These are phyloP conservation scores for Ctenochaetus hawaiiensis DNA, from an alignment of 2,797 vertebrate species.

Conservation along the genomic window DNA sequence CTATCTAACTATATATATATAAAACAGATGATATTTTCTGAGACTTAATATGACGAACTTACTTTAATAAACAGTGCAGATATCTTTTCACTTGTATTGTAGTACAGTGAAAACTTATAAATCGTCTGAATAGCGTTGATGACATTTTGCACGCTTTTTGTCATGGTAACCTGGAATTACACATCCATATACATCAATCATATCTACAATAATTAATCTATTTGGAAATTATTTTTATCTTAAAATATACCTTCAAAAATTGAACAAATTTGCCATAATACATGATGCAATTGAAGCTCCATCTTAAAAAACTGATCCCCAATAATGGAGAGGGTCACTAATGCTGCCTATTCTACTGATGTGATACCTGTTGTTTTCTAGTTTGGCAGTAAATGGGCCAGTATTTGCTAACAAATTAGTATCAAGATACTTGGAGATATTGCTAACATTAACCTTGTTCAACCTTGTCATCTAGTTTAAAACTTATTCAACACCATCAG, in stretches of 20 bases:
- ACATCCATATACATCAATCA: constrained; percentile 15
- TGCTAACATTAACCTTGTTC: neutral
- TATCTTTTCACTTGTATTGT: constrained; percentile 88
- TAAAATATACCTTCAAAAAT: no score
- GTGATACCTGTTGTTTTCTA: neutral
- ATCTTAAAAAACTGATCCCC: no score
- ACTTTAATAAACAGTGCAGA: constrained; percentile 88
- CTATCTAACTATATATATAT: no score
- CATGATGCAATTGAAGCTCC: no score
- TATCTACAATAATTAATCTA: no score
- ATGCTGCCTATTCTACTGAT: no score
- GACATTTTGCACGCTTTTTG: constrained; percentile 84
- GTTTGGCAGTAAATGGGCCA: neutral
- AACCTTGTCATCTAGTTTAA: neutral
- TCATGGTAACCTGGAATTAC: constrained; percentile 85
- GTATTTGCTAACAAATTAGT: neutral
- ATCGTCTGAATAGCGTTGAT: constrained; percentile 87
- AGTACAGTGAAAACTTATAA: constrained; percentile 85
- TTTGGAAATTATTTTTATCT: no score
- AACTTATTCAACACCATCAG: neutral
- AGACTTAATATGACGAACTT: constrained; percentile 34
- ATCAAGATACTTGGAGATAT: neutral
- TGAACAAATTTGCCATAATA: no score
- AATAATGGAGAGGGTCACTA: neutral
- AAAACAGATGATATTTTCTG: neutral